Conservation (phyloP, 2,888 invertebrate species). For the Megalurothrips usitatus region DNA sequence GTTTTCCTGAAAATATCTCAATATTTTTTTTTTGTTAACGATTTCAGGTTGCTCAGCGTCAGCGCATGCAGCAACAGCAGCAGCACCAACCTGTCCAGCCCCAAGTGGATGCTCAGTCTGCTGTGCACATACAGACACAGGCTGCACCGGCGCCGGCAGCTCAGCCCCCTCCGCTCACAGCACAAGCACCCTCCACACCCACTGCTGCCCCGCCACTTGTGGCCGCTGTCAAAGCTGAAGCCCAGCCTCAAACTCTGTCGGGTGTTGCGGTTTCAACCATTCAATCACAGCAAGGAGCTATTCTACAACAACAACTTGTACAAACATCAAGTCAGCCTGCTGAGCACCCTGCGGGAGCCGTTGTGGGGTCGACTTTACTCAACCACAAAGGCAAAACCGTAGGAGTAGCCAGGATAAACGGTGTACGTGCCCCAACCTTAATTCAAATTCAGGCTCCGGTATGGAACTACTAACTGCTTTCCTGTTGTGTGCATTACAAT, state of each 20-base stretch:
- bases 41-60: conserved; percentile 61
- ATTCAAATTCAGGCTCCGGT: conserved; percentile 31
- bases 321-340: background rate
- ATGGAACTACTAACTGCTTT: too few relatives aligned
- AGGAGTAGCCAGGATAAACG: conserved; percentile 36
- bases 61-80: conserved; percentile 57
- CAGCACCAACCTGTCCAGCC: conserved; percentile 48
- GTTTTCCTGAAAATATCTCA: background rate
- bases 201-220: too few relatives aligned
- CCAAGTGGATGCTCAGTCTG: conserved; percentile 13
- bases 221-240: too few relatives aligned
- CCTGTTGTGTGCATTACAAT: too few relatives aligned
- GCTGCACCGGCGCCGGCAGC: too few relatives aligned
- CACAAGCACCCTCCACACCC: too few relatives aligned
- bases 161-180: too few relatives aligned
- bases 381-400: background rate
- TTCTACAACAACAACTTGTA: background rate
- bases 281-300: background rate
- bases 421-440: conserved; percentile 33
- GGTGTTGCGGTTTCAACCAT: background rate
- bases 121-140: background rate
- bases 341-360: background rate
- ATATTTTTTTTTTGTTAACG: conserved; percentile 28
- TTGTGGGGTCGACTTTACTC: background rate
- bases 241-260: background rate